Conservation (phyloP, 1,140 invertebrate species). For the Drosophila nannoptera region DNA sequence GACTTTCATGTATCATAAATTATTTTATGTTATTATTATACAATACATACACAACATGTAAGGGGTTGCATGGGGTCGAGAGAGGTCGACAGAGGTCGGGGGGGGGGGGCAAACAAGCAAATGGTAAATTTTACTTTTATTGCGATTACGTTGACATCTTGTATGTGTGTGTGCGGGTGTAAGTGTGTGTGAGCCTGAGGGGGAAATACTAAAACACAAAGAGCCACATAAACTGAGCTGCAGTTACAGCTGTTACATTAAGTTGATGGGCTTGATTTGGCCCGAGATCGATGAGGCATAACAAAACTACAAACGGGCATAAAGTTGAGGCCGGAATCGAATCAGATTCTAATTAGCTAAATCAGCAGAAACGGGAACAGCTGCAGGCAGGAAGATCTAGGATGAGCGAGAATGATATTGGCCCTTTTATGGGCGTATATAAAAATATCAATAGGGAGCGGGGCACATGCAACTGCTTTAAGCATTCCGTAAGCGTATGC, state of each 20-base stretch:
- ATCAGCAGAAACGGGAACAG: background rate
- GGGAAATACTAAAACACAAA: slow-evolving; percentile 18
- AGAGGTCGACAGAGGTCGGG: background rate
- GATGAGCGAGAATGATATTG: too few species aligned
- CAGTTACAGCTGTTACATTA: background rate
- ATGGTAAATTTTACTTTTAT: slow-evolving; percentile 52
- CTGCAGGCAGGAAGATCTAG: too few species aligned
- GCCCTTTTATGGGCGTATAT: too few species aligned
- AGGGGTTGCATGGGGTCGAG: background rate
- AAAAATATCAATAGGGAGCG: too few species aligned
- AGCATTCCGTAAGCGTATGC: slow-evolving; percentile 57
- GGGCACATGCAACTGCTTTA: background rate
- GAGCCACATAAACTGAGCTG: slow-evolving; percentile 12
- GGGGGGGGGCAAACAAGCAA: slow-evolving; percentile 41
- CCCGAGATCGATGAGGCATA: background rate
- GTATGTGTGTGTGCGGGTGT: slow-evolving; percentile 1
- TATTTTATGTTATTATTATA: slow-evolving; percentile 74
- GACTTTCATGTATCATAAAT: slow-evolving; percentile 73
- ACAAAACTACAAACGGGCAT: slow-evolving; percentile 1
- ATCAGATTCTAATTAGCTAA: background rate
- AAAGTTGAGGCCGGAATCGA: background rate
- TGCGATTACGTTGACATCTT: slow-evolving; percentile 34
- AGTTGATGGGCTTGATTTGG: background rate
- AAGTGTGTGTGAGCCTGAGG: too few species aligned
- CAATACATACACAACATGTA: slow-evolving; percentile 48